Base-by-base conservation (phyloP, 2,888 invertebrate species). In the Oxyteleia sp. region DNA sequence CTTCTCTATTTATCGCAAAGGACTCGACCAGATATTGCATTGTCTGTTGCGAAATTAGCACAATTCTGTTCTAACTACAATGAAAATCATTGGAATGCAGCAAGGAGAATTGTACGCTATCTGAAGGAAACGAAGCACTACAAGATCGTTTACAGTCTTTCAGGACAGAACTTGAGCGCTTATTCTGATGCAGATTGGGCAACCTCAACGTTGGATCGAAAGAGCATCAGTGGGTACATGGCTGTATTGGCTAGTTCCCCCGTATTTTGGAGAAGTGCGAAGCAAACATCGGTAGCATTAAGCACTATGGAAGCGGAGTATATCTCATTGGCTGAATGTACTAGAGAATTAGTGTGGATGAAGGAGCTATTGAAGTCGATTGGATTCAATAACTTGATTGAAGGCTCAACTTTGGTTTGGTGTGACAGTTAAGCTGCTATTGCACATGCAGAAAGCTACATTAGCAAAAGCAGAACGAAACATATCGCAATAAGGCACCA, bases 11-110 rank as follows among this genome's bases (percentile, higher is more conserved):
- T 86, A n/a, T 78, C 82, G 4, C 74, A 80, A n/a, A 78, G 75
- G n/a, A 85, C 85, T 11, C 68, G 84, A 2, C 85, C 82, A 4
- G 84, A 85, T 61, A 84, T 86, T n/a, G 72, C 83, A 10, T 82
- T 85, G 29, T 55, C 85, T 0, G 84, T 81, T 8, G 83, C 66
- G n/a, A 72, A 61, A 47, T 13, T 85, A 20, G 78, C 84, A 35
- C 78, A 76, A 41, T 84, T 71, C n/a, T 81, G 75, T 18, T 51
- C 72, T 2, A 61, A 45, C 10, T n/a, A 20, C 53, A 71, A 78
- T 15, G 35, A 49, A 32, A 7, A 23, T 23, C 84, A 86, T 51
- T 86, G 84, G 84, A 76, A 64, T 16, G 64, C 84, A 11, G 76
- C 76, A 13, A 79, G 63, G 41, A 51, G 75, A 64, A 32, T 82